These are phyloP conservation scores for Iselma pallidipennis DNA, from an alignment of 2,888 invertebrate genomes.

Conservation along the genomic window DNA sequence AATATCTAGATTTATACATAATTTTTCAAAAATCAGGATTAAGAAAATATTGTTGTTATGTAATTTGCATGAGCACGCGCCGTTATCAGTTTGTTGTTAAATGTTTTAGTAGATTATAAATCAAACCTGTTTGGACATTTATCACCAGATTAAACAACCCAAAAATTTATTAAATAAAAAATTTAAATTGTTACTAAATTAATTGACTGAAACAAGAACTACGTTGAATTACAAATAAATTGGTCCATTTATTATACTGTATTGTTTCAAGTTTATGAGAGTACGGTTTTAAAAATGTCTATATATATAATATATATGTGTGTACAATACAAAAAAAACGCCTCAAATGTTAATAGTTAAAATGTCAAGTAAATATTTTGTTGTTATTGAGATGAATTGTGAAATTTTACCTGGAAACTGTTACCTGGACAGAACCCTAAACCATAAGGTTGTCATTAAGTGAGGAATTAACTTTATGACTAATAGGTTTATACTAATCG, in stretches of 20 bases:
- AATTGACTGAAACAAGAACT: background rate
- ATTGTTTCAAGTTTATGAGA: background rate
- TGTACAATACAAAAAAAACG: background rate
- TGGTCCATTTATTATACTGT: background rate
- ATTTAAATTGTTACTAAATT: background rate
- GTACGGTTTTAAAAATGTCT: too few relatives aligned
- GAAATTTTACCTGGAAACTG: slow-evolving; percentile 23
- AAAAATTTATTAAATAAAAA: background rate
- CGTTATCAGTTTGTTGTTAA: slow-evolving; percentile 26
- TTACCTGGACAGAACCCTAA: slow-evolving; percentile 21
- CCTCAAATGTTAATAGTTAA: background rate
- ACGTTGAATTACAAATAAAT: background rate
- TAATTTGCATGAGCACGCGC: slow-evolving; percentile 6
- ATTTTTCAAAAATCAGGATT: slow-evolving; percentile 5
- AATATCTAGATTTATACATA: slow-evolving; percentile 7
- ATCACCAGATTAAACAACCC: background rate
- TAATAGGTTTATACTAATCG: slow-evolving; percentile 29
- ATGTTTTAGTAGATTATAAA: slow-evolving; percentile 26
- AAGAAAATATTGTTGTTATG: slow-evolving; percentile 2
- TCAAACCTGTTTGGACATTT: slow-evolving; percentile 18
- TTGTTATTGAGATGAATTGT: slow-evolving; percentile 19
- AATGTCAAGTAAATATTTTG: slow-evolving; percentile 14
- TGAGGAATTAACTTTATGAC: slow-evolving; percentile 29
- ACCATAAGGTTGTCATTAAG: slow-evolving; percentile 27
- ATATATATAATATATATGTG: background rate